Percentiles rank a stretch among this genome's conserved stretches.
phyloP scores from a whole-genome alignment of 2,888 invertebrate species.

The Megamerina dolium region DNA sequence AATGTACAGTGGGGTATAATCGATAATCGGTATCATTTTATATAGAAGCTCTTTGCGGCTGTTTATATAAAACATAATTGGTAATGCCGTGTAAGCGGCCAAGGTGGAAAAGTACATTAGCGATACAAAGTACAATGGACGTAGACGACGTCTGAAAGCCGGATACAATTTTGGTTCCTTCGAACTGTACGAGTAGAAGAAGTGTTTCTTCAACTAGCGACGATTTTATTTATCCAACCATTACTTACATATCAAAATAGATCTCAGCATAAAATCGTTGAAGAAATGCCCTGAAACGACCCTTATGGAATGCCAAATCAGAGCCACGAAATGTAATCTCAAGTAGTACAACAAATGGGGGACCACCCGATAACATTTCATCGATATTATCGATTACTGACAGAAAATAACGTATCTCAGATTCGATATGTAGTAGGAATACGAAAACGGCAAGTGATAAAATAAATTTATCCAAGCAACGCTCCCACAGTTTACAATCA shows the following conservation, averaged over 20 bases:
- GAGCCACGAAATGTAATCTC: conserved; percentile 33
- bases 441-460: conserved; percentile 25
- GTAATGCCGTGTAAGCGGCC: conserved; percentile 20
- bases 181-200: no score
- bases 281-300: conserved; percentile 24
- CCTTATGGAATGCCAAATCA: conserved; percentile 25
- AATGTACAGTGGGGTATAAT: conserved; percentile 18
- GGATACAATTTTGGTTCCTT: no score
- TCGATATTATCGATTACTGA: conserved; percentile 28
- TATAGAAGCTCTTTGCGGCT: conserved; percentile 15
- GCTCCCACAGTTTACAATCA: no score
- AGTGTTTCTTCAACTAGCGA: no score
- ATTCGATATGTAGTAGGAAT: conserved; percentile 29
- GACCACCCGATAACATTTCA: conserved; percentile 31
- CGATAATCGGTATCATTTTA: conserved; percentile 16
- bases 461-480: no score
- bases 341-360: conserved; percentile 29
- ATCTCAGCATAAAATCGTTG: conserved; percentile 27
- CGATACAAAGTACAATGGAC: conserved; percentile 24
- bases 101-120: conserved; percentile 23
- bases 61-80: conserved; percentile 21
- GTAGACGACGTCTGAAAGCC: no score
- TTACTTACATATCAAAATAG: conserved; percentile 30
- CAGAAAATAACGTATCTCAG: conserved; percentile 29
- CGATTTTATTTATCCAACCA: no score